These are phyloP conservation scores for Eulemur rubriventer DNA, from an alignment of 2,797 vertebrate genomes.

Conservation along the genomic window DNA sequence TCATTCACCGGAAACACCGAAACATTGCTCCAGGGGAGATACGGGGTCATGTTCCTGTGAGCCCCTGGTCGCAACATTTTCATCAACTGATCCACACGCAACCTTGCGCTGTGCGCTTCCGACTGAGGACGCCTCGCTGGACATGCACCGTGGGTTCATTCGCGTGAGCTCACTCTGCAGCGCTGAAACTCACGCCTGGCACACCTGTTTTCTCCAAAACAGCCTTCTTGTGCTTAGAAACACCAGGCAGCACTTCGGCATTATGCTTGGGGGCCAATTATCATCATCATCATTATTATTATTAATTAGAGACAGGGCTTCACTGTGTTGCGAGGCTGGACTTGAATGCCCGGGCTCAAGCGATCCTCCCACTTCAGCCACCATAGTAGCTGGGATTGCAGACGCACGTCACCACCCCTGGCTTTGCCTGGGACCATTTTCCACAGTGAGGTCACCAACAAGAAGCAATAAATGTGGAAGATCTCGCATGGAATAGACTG, in stretches of 20 bases:
- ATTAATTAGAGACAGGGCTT: background rate
- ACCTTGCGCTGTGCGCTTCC: background rate
- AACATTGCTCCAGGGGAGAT: background rate
- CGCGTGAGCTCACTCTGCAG: background rate
- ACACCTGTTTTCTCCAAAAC: background rate
- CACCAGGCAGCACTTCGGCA: background rate
- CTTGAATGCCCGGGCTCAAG: background rate
- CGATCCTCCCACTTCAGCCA: background rate
- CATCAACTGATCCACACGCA: fast-evolving
- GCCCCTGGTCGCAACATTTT: background rate
- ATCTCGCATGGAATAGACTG: background rate
- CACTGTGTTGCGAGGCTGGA: background rate
- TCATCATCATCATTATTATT: background rate
- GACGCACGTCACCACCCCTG: too few species aligned
- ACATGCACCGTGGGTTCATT: background rate
- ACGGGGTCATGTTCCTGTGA: background rate
- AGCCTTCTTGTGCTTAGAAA: background rate
- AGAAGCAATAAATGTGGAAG: background rate
- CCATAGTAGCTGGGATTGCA: background rate
- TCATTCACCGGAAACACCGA: too few species aligned
- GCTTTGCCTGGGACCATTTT: background rate
- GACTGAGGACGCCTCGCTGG: background rate
- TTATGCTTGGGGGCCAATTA: background rate
- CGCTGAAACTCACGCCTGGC: fast-evolving
- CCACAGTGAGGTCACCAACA: background rate